Evolutionary conservation across 1,140 invertebrate species (phyloP), one percentile per base, ranked within the genome.

Genomic region (Rhagoletis pomonella): DNA sequence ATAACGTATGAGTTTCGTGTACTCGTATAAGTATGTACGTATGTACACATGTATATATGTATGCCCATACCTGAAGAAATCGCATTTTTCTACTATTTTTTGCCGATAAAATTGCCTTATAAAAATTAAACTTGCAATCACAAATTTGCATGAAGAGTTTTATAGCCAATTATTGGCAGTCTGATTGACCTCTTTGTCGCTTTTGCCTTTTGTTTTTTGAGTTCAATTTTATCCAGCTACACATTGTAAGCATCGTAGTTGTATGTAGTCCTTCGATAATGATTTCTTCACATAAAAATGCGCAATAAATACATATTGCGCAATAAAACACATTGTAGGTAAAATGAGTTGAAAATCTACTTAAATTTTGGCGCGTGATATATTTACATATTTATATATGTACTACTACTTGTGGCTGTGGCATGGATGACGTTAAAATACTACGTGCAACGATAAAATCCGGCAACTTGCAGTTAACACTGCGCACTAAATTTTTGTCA

Each of bases 241-340:
- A 7, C 2, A 0, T 47, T 39, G 9, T 81, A 81, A 29, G 19
- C n/a, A 9, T 12, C 6, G 44, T 47, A 81, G n/a, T 55, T 81
- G 73, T 55, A 81, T 50, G 44, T 29, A 81, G 47, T 81, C 73
- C 73, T 81, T 81, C 73, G 44, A 55, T 19, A 55, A 19, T 50
- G 17, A 81, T 58, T n/a, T 55, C 47, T 81, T 55, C 42, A 42
- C 42, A n/a, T 44, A 47, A 47, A 39, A 73, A 42, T 73, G 39
- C 47, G 7, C 42, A 47, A 81, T 47, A 81, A 47, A 55, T 17
- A 14, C 12, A 12, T 58, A 81, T 81, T 55, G 47, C 47, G 29
- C 17, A 81, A 19, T 55, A 58, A 81, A 73, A 73, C 9, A 62
- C 12, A 47, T 73, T 17, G 47, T 19, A 14, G 47, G n/a, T 55